Conservation (phyloP, 1,140 invertebrate species). For the Plutomurus gul region DNA sequence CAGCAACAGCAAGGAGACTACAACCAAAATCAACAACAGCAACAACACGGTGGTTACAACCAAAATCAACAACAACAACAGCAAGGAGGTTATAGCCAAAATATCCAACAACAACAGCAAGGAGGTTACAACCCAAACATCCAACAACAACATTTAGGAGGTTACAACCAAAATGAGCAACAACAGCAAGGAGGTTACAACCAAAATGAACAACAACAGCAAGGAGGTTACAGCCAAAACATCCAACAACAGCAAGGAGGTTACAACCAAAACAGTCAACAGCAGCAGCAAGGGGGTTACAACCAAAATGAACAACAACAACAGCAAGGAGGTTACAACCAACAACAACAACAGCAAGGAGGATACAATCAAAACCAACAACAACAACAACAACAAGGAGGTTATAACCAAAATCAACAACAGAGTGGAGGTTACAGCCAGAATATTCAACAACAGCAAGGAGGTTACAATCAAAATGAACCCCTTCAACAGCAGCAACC, state of each 20-base stretch:
- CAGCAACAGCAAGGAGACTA: not conserved
- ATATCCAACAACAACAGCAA: too few relatives aligned
- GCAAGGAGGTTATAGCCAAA: too few relatives aligned
- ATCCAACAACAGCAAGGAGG: too few relatives aligned
- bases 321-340: not conserved
- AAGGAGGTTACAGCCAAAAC: not conserved
- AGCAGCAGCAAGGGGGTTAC: too few relatives aligned
- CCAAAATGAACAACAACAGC: too few relatives aligned
- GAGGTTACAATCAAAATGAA: not conserved
- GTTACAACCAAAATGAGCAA: too few relatives aligned
- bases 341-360: not conserved
- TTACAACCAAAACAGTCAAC: too few relatives aligned
- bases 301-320: too few relatives aligned
- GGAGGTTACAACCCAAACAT: too few relatives aligned
- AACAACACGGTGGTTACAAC: not conserved
- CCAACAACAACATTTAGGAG: too few relatives aligned
- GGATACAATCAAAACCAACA: not conserved
- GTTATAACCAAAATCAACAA: not conserved
- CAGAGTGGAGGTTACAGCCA: not conserved
- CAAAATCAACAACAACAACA: not conserved
- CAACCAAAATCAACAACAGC: too few relatives aligned
- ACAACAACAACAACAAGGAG: not conserved
- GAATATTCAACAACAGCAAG: not conserved
- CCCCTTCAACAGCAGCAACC: not conserved
- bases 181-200: not conserved